Evolutionary conservation across 2,888 invertebrate species (phyloP).

Genomic region (Serripes groenlandicus): DNA sequence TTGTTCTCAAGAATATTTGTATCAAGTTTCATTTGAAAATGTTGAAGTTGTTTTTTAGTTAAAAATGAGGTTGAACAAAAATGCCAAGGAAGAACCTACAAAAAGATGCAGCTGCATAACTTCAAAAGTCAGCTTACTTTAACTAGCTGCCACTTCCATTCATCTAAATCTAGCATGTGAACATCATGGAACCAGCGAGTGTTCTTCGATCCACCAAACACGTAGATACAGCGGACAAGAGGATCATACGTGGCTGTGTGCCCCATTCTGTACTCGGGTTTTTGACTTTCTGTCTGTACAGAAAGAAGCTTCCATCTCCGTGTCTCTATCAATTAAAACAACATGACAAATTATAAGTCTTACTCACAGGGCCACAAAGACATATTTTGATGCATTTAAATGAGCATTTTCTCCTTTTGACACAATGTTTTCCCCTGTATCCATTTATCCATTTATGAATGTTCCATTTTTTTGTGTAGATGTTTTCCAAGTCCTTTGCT

Average conservation of each 20-base stretch:
- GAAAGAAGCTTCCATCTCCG: conserved; percentile 77
- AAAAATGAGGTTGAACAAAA: not conserved
- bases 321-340: too few relatives aligned
- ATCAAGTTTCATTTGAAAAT: too few relatives aligned
- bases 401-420: not conserved
- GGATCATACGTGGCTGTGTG: conserved; percentile 85
- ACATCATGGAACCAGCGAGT: conserved; percentile 85
- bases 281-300: conserved; percentile 75
- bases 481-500: too few relatives aligned
- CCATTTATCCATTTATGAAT: too few relatives aligned
- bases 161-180: conserved; percentile 83
- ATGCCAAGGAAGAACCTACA: not conserved
- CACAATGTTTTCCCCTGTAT: not conserved
- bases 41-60: too few relatives aligned
- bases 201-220: conserved; percentile 85
- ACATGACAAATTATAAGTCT: not conserved
- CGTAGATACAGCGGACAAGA: conserved; percentile 82
- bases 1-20: too few relatives aligned
- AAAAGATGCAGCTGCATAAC: not conserved
- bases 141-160: conserved; percentile 84
- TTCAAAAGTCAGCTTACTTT: conserved; percentile 76
- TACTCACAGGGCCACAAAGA: not conserved
- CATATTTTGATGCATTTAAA: not conserved
- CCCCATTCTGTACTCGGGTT: conserved; percentile 84
- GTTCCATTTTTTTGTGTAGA: too few relatives aligned